Conservation (phyloP, 2,888 invertebrate species). For the Apodemia mormo region DNA sequence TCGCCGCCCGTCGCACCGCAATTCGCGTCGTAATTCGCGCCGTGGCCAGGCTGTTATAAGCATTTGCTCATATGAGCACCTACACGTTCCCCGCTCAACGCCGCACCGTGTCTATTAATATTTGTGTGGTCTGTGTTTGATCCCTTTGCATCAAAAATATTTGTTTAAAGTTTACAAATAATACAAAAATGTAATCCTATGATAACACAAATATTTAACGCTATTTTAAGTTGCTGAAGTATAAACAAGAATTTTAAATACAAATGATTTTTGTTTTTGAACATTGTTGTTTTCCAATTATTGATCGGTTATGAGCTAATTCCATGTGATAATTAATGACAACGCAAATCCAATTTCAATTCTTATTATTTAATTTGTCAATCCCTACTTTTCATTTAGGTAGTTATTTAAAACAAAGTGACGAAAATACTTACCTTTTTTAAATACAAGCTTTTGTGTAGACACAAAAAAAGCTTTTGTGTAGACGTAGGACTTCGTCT, state of each 20-base stretch:
- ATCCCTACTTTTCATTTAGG: constrained; percentile 5
- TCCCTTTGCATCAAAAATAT: too few species aligned
- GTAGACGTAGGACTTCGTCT: too few species aligned
- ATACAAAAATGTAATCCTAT: not conserved
- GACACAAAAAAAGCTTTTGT: too few species aligned
- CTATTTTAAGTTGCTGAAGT: not conserved
- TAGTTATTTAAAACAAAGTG: not conserved
- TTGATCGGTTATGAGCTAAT: constrained; percentile 7
- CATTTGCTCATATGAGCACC: too few species aligned
- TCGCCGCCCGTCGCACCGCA: too few species aligned
- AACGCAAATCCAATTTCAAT: constrained; percentile 1
- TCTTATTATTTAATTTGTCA: constrained; percentile 15
- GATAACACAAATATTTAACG: not conserved
- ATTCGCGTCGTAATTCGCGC: too few species aligned
- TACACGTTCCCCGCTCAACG: too few species aligned
- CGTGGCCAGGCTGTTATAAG: too few species aligned
- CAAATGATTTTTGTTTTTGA: not conserved
- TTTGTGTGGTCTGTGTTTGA: too few species aligned
- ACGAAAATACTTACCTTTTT: not conserved
- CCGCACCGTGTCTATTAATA: too few species aligned
- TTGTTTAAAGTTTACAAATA: too few species aligned
- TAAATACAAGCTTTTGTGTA: not conserved
- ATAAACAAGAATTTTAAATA: not conserved
- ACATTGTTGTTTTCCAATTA: constrained; percentile 13
- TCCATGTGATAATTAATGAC: constrained; percentile 12